phyloP scores from a whole-genome alignment of 2,797 vertebrate species.

The Melopsittacus undulatus region DNA sequence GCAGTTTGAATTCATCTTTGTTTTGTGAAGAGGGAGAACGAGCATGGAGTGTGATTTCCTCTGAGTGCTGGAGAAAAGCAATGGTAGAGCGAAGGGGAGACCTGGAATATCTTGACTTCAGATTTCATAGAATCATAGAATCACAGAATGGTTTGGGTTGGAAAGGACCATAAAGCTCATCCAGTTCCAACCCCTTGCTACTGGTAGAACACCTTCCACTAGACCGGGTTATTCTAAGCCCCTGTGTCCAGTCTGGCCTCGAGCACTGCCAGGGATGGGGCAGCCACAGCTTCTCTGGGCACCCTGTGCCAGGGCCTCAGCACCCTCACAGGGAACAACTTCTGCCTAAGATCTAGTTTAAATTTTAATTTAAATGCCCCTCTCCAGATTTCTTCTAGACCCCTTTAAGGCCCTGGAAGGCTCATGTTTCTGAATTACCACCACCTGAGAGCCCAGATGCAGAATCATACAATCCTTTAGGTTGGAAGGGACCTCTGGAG shows the following conservation, averaged over 20 bases:
- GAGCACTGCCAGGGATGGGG: background rate
- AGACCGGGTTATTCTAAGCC: background rate
- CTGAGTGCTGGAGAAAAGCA: background rate
- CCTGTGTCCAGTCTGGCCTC: background rate
- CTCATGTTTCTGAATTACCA: background rate
- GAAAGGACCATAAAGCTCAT: background rate
- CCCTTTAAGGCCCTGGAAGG: background rate
- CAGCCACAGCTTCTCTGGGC: background rate
- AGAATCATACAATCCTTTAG: fast-evolving
- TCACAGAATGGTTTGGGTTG: background rate
- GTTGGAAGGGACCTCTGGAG: background rate
- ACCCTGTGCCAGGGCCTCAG: background rate
- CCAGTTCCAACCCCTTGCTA: background rate
- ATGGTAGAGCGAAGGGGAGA: background rate
- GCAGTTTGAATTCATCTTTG: background rate
- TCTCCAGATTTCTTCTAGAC: background rate
- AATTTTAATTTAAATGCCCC: background rate
- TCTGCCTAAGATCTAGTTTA: background rate
- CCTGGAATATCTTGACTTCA: background rate
- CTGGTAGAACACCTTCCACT: background rate
- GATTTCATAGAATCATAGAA: background rate
- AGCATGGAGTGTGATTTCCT: background rate
- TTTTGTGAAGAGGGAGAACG: background rate
- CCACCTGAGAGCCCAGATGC: background rate
- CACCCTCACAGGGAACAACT: background rate